These are phyloP conservation scores for Pantala flavescens DNA, from an alignment of 1,140 invertebrate species.

Conservation along the genomic window DNA sequence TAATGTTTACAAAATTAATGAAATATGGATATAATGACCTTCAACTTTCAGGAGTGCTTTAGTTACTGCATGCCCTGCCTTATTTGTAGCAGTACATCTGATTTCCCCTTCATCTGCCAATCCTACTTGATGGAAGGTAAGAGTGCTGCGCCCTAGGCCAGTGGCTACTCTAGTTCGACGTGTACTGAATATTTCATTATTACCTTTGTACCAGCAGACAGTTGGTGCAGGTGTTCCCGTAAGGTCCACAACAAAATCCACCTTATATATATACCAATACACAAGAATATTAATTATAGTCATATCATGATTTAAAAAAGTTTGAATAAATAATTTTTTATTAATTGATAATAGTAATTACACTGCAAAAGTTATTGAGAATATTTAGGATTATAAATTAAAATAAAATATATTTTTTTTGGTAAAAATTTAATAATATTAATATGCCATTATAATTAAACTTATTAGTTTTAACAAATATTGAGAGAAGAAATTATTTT, in stretches of 20 bases:
- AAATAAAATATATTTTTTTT: no score
- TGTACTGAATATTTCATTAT: conserved; percentile 73
- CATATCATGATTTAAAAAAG: not conserved
- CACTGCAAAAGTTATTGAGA: no score
- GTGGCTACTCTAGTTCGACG: conserved; percentile 63
- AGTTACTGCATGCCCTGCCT: conserved; percentile 63
- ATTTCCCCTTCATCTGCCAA: conserved; percentile 75
- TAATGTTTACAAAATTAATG: no score
- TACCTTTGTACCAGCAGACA: conserved; percentile 88
- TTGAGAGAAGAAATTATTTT: no score
- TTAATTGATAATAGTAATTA: no score
- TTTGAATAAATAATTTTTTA: not conserved
- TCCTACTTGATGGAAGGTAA: conserved; percentile 60
- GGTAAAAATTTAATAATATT: no score
- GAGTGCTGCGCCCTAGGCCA: conserved; percentile 61
- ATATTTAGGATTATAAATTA: no score
- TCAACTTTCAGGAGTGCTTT: conserved; percentile 61
- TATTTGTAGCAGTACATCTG: conserved; percentile 77
- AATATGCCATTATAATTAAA: no score
- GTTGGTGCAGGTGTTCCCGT: conserved; percentile 72
- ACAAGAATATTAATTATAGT: not conserved
- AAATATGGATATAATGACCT: conserved; percentile 34
- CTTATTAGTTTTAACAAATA: no score
- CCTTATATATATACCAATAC: conserved; percentile 34
- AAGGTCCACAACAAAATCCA: conserved; percentile 71